These are phyloP conservation scores for Noctilio leporinus DNA, from an alignment of 2,113 vertebrate species.

Conservation along the genomic window DNA sequence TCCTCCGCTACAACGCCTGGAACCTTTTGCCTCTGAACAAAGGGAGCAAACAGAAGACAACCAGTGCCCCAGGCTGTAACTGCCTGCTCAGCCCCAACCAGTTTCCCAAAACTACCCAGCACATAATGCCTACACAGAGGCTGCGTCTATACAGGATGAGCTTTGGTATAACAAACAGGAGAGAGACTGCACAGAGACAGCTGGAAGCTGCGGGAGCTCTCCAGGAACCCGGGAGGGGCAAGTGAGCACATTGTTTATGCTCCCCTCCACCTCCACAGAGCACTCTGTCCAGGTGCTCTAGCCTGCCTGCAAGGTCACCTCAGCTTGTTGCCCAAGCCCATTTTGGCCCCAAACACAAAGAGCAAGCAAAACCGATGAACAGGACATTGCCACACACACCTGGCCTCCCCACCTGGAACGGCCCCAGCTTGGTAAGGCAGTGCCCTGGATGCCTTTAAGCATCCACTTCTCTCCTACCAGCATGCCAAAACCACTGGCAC, in stretches of 20 bases:
- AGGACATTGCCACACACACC: background rate
- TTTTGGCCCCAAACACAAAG: background rate
- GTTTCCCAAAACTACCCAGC: background rate
- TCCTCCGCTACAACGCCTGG: background rate
- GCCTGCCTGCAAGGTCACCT: background rate
- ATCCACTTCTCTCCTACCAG: background rate
- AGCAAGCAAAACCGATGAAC: background rate
- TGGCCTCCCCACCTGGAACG: background rate
- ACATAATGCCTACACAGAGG: background rate
- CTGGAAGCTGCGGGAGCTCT: background rate
- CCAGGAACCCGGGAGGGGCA: background rate
- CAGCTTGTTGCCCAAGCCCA: background rate
- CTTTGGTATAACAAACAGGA: background rate
- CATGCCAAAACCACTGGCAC: background rate
- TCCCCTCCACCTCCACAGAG: background rate
- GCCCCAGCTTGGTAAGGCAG: background rate
- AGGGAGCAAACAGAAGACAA: background rate
- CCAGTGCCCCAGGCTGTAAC: background rate
- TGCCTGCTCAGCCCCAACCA: background rate
- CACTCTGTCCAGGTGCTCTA: background rate
- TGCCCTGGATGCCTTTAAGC: background rate
- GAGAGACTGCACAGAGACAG: background rate
- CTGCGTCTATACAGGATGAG: too few species aligned
- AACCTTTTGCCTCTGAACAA: background rate
- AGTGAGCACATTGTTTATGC: background rate